Evolutionary conservation across 2,797 vertebrate genomes (phyloP).

Genomic region (Botia kubotai): DNA sequence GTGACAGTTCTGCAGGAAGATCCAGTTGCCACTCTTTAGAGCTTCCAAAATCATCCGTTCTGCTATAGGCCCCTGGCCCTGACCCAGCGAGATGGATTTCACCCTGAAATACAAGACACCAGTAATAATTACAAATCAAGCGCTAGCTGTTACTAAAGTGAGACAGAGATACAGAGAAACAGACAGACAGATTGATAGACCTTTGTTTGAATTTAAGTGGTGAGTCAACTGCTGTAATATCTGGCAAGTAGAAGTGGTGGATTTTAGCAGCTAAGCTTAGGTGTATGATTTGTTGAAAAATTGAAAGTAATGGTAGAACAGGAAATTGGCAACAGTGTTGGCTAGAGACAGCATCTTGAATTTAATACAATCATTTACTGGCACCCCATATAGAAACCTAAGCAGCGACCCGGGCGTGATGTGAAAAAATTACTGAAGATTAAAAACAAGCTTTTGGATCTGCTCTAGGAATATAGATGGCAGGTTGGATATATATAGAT

Average conservation of each 20-base stretch:
- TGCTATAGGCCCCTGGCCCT: conserved; percentile 86
- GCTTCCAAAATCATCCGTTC: conserved; percentile 83
- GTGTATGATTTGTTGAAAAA: conserved; percentile 8
- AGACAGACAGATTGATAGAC: background rate
- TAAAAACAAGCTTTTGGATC: conserved; percentile 17
- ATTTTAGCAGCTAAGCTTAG: background rate
- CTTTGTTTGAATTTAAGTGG: background rate
- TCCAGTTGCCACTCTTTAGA: conserved; percentile 81
- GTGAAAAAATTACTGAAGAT: background rate
- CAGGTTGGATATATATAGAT: conserved; percentile 3
- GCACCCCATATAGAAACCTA: background rate
- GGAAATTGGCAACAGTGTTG: background rate
- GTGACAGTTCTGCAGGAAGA: conserved; percentile 88
- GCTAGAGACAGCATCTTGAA: conserved; percentile 17
- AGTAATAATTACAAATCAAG: background rate
- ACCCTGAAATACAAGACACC: conserved; percentile 72
- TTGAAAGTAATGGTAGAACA: background rate
- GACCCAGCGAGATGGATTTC: conserved; percentile 84
- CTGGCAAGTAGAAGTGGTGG: conserved; percentile 2
- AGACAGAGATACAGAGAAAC: too few relatives aligned
- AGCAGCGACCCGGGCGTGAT: background rate
- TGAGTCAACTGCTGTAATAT: conserved; percentile 10
- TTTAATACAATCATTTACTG: conserved; percentile 21
- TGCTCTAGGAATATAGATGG: conserved; percentile 7
- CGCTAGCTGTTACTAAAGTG: background rate